These are phyloP conservation scores for Acrobasis suavella DNA, from an alignment of 2,888 invertebrate species.

Conservation along the genomic window DNA sequence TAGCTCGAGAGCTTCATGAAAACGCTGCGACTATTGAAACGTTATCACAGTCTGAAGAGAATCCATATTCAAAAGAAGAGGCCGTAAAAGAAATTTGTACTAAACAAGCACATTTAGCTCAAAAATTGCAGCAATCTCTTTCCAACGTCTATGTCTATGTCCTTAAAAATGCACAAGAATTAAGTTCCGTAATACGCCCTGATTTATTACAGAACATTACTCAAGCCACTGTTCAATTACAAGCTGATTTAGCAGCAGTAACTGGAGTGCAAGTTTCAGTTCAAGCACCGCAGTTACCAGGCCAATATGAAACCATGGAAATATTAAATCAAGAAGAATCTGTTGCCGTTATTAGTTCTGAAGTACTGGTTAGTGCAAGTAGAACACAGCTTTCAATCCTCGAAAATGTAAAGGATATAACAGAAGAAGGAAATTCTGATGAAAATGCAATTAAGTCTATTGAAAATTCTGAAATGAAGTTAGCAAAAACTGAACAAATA, in stretches of 20 bases:
- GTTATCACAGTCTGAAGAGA: neutral
- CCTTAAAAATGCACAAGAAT: conserved; percentile 48
- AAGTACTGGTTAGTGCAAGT: neutral
- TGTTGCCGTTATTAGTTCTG: neutral
- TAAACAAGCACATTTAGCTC: conserved; percentile 46
- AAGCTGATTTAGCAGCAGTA: conserved; percentile 54
- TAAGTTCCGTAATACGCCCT: conserved; percentile 41
- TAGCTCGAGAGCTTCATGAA: conserved; percentile 57
- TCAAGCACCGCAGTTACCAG: conserved; percentile 35
- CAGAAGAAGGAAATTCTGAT: neutral
- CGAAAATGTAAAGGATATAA: neutral
- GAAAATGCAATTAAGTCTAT: too few species aligned
- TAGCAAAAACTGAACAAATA: too few species aligned
- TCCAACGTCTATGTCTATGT: conserved; percentile 51
- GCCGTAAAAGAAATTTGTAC: conserved; percentile 28
- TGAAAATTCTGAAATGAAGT: too few species aligned
- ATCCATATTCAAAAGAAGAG: conserved; percentile 28
- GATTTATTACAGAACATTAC: conserved; percentile 50
- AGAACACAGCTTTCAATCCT: neutral
- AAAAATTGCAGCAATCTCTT: conserved; percentile 53
- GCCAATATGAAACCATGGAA: conserved; percentile 14
- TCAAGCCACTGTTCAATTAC: conserved; percentile 51
- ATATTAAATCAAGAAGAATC: neutral
- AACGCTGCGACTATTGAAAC: conserved; percentile 40
- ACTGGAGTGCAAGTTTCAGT: conserved; percentile 43